A percentile compares a stretch with the other conserved stretches of the same genome.
Evolutionary conservation across 1,140 invertebrate species (phyloP).

Genomic region (Drosophila sulfurigaster): DNA sequence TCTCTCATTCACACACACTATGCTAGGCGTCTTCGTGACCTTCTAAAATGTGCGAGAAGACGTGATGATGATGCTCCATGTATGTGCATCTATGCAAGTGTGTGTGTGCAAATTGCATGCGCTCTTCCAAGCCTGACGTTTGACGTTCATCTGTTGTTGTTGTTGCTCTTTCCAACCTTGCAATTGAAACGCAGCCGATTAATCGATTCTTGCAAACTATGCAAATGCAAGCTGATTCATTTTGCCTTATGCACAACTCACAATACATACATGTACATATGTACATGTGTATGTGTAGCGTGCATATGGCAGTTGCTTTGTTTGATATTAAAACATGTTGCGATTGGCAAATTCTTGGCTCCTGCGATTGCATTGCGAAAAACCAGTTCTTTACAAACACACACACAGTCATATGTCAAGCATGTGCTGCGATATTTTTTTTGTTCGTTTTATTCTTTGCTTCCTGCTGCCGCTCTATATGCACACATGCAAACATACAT

Average conservation of each 20-base stretch:
- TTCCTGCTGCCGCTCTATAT: slow-evolving; percentile 58
- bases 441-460: slow-evolving; percentile 55
- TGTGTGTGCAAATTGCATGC: slow-evolving; percentile 1
- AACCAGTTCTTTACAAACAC: slow-evolving; percentile 38
- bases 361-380: slow-evolving; percentile 51
- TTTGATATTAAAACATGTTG: slow-evolving; percentile 38
- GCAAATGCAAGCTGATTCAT: slow-evolving; percentile 22
- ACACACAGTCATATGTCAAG: slow-evolving; percentile 7
- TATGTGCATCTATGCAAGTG: neutral
- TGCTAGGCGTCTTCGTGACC: slow-evolving; percentile 8
- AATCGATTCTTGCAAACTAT: slow-evolving; percentile 35
- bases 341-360: slow-evolving; percentile 44
- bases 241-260: neutral
- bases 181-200: slow-evolving; percentile 6
- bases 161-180: slow-evolving; percentile 17
- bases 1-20: slow-evolving; percentile 3
- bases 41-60: slow-evolving; percentile 11
- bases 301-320: slow-evolving; percentile 53
- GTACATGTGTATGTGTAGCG: slow-evolving; percentile 4
- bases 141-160: neutral
- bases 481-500: slow-evolving; percentile 7
- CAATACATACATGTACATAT: neutral
- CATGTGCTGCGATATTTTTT: slow-evolving; percentile 36
- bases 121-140: slow-evolving; percentile 18
- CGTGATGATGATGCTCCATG: neutral